Evolutionary conservation across 2,888 invertebrate genomes (phyloP).

Genomic region (Stenolophus ochropezus): DNA sequence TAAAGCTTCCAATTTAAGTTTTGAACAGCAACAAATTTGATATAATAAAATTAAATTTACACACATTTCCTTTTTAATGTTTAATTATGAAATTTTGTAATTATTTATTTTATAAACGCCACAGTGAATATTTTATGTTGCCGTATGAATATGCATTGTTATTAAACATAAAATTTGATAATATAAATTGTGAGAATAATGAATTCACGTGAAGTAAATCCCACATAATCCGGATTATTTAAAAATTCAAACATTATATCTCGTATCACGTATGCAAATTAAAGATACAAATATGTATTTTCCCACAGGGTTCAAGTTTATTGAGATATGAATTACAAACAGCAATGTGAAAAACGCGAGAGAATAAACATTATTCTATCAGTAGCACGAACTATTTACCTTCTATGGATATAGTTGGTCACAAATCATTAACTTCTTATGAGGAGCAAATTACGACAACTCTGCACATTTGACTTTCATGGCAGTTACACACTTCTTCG

Average conservation of each 20-base stretch:
- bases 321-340: not conserved
- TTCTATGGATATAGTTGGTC: not conserved
- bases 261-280: constrained; percentile 23
- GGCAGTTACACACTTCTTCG: not conserved
- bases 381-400: not conserved
- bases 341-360: not conserved
- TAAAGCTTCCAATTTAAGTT: too few relatives aligned
- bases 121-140: not conserved
- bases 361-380: not conserved
- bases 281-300: constrained; percentile 5
- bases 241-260: constrained; percentile 18
- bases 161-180: constrained; percentile 20
- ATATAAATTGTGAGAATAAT: constrained; percentile 31
- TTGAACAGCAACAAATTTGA: too few relatives aligned
- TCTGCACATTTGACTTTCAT: not conserved
- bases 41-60: too few relatives aligned
- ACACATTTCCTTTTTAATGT: too few relatives aligned
- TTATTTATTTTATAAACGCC: not conserved
- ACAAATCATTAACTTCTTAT: not conserved
- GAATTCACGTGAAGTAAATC: not conserved
- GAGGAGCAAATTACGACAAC: not conserved
- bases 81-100: too few relatives aligned
- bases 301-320: constrained; percentile 6
- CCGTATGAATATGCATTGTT: constrained; percentile 7
- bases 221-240: constrained; percentile 24